phyloP scores from a whole-genome alignment of 1,140 invertebrate genomes.

The Homalodisca vitripennis region DNA sequence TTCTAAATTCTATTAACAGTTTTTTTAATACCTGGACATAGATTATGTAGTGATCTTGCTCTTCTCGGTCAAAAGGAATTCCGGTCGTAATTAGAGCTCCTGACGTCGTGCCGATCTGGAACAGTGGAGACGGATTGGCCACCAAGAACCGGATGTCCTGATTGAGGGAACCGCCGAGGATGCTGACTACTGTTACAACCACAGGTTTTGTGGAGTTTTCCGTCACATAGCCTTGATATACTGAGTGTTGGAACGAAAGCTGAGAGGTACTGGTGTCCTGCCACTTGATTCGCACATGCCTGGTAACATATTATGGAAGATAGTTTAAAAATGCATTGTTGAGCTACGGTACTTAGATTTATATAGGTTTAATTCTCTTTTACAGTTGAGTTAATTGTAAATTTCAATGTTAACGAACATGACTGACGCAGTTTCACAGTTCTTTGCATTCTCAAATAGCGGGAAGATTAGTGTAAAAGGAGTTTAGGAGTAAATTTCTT shows the following conservation, averaged over 20 bases:
- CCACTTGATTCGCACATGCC: constrained; percentile 59
- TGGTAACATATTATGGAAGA: constrained; percentile 31
- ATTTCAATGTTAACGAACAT: neutral
- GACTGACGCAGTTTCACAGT: no score
- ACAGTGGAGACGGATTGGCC: constrained; percentile 86
- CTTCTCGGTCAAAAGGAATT: constrained; percentile 80
- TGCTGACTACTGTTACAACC: constrained; percentile 80
- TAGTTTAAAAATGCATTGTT: no score
- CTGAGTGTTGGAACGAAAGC: constrained; percentile 75
- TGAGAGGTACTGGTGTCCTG: constrained; percentile 69
- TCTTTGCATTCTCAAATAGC: no score
- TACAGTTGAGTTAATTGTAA: neutral
- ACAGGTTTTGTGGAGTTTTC: constrained; percentile 84
- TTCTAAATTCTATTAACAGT: no score
- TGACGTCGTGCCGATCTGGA: constrained; percentile 85
- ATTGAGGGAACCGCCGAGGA: constrained; percentile 80
- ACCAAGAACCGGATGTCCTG: constrained; percentile 87
- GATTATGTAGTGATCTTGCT: constrained; percentile 75
- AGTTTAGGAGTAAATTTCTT: no score
- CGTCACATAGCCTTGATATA: constrained; percentile 74
- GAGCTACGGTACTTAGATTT: neutral
- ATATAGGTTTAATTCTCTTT: neutral
- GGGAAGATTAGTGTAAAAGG: no score
- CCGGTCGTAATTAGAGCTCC: constrained; percentile 84
- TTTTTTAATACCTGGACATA: constrained; percentile 85